Evolutionary conservation across 2,888 invertebrate species (phyloP).

Genomic region (Hydraecia micacea): DNA sequence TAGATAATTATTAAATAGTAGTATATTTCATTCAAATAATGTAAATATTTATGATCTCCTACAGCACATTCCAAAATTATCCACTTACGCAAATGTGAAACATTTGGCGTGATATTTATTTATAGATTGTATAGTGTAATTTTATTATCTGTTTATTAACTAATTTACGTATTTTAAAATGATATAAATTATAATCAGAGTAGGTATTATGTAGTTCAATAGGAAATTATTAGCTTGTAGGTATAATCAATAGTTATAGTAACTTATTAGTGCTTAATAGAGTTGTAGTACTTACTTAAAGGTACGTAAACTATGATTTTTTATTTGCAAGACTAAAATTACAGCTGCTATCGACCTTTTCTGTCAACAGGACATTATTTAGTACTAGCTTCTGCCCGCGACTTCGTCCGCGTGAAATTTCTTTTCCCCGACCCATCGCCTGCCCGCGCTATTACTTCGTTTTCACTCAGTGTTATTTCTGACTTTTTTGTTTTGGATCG

Average conservation of each 20-base stretch:
- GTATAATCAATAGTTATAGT: not conserved
- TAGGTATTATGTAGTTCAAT: not conserved
- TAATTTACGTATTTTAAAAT: constrained; percentile 11
- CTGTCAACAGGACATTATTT: not conserved
- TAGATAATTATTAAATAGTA: constrained; percentile 49
- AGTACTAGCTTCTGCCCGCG: not conserved
- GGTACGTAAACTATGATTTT: not conserved
- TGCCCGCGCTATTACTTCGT: not conserved
- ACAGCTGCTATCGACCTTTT: not conserved
- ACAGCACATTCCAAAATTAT: constrained; percentile 88
- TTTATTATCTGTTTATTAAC: constrained; percentile 5
- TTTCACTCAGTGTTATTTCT: not conserved
- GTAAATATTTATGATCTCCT: constrained; percentile 81
- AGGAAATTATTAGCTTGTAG: constrained; percentile 22
- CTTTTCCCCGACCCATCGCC: not conserved
- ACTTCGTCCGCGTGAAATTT: not conserved
- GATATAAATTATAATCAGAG: constrained; percentile 21
- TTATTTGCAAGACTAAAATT: not conserved
- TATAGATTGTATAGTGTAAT: constrained; percentile 40
- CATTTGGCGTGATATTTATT: constrained; percentile 70
- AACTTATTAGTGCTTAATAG: constrained; percentile 9
- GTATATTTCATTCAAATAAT: constrained; percentile 33
- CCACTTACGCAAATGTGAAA: constrained; percentile 74
- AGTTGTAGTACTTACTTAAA: not conserved
- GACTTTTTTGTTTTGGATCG: not conserved